Evolutionary conservation across 1,140 invertebrate genomes (phyloP), one percentile per base, ranked within the genome.

Genomic region (Caenorhabditis inopinata): DNA sequence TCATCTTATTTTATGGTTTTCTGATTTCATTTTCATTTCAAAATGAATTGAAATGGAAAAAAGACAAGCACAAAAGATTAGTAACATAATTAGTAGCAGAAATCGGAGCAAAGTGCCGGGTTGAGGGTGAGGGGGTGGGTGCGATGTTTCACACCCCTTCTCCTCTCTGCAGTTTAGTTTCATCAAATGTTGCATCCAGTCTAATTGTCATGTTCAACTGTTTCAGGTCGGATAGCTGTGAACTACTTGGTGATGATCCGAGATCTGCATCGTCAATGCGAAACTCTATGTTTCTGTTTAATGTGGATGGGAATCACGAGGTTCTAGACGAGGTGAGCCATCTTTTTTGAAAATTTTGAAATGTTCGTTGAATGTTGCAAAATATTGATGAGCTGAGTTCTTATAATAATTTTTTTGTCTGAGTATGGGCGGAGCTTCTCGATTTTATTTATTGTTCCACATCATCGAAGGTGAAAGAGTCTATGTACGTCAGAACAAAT

Each of bases 221-320:
- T 76, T 78, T 53, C 53, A 78, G 76, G 1, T 78, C 76, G 14
- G 76, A 78, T 25, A 78, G 76, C 38, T 62, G 51, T 29, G 76
- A 78, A 38, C 53, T 62, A 16, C 51, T 78, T n/a, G 49, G 49
- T 29, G 76, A 78, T 32, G 76, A 78, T 68, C 76, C 49, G 7
- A 32, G 76, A 16, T 75, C 74, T 6, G 47, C 74, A 9, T 75
- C 74, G 1, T 75, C 74, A 3, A 11, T 48, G 6, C 74, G 74
- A 48, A 75, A 75, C 16, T 75, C 74, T 9, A 47, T 75, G 74
- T 75, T 75, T 16, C 21, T 75, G n/a, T 75, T 75, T 32, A 48
- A 75, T 48, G 25, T 32, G n/a, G 73, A 74, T 46, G 73, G 38
- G n/a, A 75, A 51, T 25, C 74, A 32, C 21, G 35, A 32, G 32